Conservation (phyloP, 2,888 invertebrate genomes). For the Coelopa pilipes region DNA sequence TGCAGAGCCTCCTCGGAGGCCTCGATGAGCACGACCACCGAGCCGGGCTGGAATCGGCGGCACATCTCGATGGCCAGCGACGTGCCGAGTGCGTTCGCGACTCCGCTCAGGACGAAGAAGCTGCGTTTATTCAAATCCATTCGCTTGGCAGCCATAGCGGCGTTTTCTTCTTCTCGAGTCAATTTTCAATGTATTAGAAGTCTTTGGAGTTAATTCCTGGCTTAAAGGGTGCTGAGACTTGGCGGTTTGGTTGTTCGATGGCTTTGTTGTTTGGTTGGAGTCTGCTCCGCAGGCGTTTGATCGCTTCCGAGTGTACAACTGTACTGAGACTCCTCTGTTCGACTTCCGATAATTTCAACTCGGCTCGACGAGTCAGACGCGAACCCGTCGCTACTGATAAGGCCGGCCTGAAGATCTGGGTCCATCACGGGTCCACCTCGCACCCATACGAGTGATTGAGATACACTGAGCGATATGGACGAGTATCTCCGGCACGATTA, state of each 20-base stretch:
- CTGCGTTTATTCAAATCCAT: conserved; percentile 72
- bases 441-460: no score
- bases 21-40: conserved; percentile 81
- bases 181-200: no score
- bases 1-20: conserved; percentile 74
- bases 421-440: no score
- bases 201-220: no score
- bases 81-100: conserved; percentile 85
- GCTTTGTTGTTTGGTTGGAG: conserved; percentile 3
- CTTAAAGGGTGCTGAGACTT: no score
- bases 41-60: conserved; percentile 74
- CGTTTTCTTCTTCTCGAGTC: no score
- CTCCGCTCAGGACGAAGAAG: conserved; percentile 82
- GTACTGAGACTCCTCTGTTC: conserved; percentile 48
- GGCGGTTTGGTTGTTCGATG: no score
- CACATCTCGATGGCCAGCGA: conserved; percentile 80
- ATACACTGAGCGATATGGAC: no score
- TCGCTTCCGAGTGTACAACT: conserved; percentile 51
- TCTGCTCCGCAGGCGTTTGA: conserved; percentile 40
- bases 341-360: conserved; percentile 17
- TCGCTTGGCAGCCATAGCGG: conserved; percentile 56
- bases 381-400: no score
- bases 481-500: no score
- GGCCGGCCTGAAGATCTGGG: no score
- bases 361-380: no score